Base-by-base conservation (phyloP, 2,888 invertebrate genomes). In the Buathra laborator region DNA sequence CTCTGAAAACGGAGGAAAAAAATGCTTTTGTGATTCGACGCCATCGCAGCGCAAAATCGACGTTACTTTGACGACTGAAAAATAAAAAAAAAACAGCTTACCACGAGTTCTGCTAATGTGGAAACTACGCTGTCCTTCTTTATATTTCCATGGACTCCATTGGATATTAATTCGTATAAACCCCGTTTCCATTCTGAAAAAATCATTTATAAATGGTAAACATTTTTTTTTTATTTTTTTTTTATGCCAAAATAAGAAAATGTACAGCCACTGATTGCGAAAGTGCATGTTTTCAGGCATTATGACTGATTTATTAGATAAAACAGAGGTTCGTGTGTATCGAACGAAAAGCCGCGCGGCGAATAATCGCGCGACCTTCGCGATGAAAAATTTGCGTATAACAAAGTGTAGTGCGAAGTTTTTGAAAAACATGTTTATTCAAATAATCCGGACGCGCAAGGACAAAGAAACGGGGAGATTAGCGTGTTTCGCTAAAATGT, bases 101-200 rank as follows among this genome's bases (percentile, higher is more conserved):
- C 98, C 93, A 96, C 95, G 84, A 98, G 95, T 90, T 98, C 98
- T 89, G 95, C 95, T 62, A 99, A 94, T 9, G 96, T 95, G 87
- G 95, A 94, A 19, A 97, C 95, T 70, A 97, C 96, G 72, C 96
- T 95, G 92, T 98, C 98, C 93, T 96, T 97, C 92, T 97, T 97
- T 80, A 98, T 92, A 84, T 94, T 95, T 68, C 98, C 98, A 87
- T 95, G 96, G 75, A 98, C 94, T 53, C 97, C 97, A 94, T 96
- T 96, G 90, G 96, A 96, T 89, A 98, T 95, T 86, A 99, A 95
- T 91, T 98, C 97, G 94, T 98, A 98, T 77, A 99, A 94, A 88
- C 96, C 96, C 91, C 96, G 95, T 85, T 96, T 96, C 90, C 98
- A 94, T 89, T 96, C 96, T 92, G 95, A 95, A 86, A 96, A 93